A percentile compares a stretch with the other conserved stretches of the same genome.
Evolutionary conservation across 1,140 invertebrate species (phyloP).

Genomic region (Leptonema lineaticorne): DNA sequence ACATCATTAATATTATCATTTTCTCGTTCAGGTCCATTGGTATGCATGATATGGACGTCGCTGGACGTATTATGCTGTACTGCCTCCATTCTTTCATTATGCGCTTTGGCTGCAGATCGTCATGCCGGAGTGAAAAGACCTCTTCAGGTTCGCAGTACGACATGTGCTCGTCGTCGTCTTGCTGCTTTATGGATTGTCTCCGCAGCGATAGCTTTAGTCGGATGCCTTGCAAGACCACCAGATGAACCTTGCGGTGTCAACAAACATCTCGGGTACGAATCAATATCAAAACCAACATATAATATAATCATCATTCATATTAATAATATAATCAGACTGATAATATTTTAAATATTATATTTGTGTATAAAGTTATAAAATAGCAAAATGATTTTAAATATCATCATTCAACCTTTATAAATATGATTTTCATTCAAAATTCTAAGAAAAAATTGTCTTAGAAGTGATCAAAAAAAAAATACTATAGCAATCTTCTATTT

Average conservation of each 20-base stretch:
- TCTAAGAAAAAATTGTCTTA: too few species aligned
- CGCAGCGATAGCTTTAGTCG: slow-evolving; percentile 46
- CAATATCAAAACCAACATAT: too few species aligned
- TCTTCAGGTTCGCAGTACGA: slow-evolving; percentile 42
- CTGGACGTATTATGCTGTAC: slow-evolving; percentile 66
- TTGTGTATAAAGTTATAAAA: too few species aligned
- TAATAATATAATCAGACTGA: too few species aligned
- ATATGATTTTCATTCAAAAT: too few species aligned
- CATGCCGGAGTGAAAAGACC: slow-evolving; percentile 64
- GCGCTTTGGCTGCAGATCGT: slow-evolving; percentile 63
- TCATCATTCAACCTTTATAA: too few species aligned
- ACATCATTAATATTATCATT: too few species aligned
- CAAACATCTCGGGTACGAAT: slow-evolving; percentile 57
- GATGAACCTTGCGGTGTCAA: slow-evolving; percentile 59
- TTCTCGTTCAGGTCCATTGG: slow-evolving; percentile 52
- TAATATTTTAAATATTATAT: too few species aligned
- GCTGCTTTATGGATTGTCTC: slow-evolving; percentile 52
- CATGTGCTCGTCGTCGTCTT: slow-evolving; percentile 43
- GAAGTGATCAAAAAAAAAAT: too few species aligned
- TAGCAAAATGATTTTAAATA: too few species aligned
- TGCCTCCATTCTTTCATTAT: slow-evolving; percentile 65
- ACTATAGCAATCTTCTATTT: too few species aligned
- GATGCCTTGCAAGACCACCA: slow-evolving; percentile 46
- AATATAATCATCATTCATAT: too few species aligned
- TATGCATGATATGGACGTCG: slow-evolving; percentile 64